Base-by-base conservation (phyloP, 2,113 vertebrate genomes). In the Onychostoma macrolepis region DNA sequence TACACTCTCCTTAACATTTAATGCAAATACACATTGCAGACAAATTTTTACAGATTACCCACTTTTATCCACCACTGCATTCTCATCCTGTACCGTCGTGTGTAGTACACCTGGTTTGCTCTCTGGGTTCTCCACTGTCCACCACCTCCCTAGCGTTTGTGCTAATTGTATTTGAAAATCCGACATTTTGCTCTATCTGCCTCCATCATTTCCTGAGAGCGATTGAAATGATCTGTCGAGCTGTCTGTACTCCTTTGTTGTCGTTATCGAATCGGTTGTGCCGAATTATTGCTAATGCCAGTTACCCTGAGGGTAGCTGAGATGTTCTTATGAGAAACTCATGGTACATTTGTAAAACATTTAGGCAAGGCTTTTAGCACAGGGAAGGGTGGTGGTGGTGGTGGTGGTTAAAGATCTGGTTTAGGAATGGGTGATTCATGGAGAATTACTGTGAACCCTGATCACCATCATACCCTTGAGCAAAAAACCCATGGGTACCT, bases 91-190 rank as follows among this genome's bases (percentile, higher is more conserved):
- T 30, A 17, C 19, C n/a, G 4, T 89, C 58, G 41, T 77, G 50
- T 85, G 26, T 65, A 56, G 87, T 19, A 72, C 80, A 86, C 80
- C 89, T 86, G 84, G 80, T 79, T 84, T 80, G 36, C n/a, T 75
- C 28, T 53, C 26, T 12, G 11, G 26, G 28, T 45, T 41, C n/a
- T 10, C 33, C 5, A 7, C 30, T 28, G 50, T 15, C 65, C 63
- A 50, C 24, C 50, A 53, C 50, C 0, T 53, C 17, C 50, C 50
- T 21, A 2, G 71, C 7, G 21, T 41, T 74, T 71, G 61, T 71
- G 58, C 77, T 71, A 33, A 74, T 81, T 69, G 76, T 7, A 56
- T 76, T 71, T 63, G 74, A 83, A 76, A 87, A 76, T 90, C 75
- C 76, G 80, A 69, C 74, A 80, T 76, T 48, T 76, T 41, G 36